Percentiles rank a stretch among this genome's conserved stretches.
Evolutionary conservation across 2,888 invertebrate species (phyloP).

Genomic region (Leptura quadrifasciata): DNA sequence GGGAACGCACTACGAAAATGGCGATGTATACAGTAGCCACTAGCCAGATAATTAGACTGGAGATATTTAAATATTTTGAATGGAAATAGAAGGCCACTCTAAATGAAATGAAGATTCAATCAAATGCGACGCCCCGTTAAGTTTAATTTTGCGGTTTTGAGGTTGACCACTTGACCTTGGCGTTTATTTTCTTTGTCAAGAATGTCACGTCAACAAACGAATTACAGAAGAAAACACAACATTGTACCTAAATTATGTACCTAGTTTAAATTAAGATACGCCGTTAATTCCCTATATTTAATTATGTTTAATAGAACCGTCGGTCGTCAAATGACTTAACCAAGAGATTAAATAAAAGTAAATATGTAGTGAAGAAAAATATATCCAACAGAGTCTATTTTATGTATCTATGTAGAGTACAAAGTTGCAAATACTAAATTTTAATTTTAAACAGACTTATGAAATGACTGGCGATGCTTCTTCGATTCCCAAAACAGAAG

Average conservation of each 20-base stretch:
- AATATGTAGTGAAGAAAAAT: neutral
- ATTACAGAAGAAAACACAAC: neutral
- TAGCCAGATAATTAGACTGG: neutral
- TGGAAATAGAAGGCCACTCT: neutral
- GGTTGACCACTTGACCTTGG: neutral
- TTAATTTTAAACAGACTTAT: neutral
- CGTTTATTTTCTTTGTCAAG: neutral
- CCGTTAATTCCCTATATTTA: neutral
- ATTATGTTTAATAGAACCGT: neutral
- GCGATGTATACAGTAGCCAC: too few species aligned
- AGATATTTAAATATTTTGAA: neutral
- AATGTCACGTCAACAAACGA: neutral
- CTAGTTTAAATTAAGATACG: neutral
- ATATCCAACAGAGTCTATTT: neutral
- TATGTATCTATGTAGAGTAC: neutral
- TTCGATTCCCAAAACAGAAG: constrained; percentile 21
- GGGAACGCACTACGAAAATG: too few species aligned
- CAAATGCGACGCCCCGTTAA: neutral
- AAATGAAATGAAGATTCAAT: neutral
- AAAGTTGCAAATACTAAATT: constrained; percentile 5
- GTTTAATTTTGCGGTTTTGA: neutral
- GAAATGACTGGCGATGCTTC: constrained; percentile 15
- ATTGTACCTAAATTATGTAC: neutral
- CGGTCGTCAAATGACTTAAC: neutral
- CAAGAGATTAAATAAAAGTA: neutral